Evolutionary conservation across 2,113 vertebrate species (phyloP), one percentile per base, ranked within the genome.

Genomic region (Amazona vittata): DNA sequence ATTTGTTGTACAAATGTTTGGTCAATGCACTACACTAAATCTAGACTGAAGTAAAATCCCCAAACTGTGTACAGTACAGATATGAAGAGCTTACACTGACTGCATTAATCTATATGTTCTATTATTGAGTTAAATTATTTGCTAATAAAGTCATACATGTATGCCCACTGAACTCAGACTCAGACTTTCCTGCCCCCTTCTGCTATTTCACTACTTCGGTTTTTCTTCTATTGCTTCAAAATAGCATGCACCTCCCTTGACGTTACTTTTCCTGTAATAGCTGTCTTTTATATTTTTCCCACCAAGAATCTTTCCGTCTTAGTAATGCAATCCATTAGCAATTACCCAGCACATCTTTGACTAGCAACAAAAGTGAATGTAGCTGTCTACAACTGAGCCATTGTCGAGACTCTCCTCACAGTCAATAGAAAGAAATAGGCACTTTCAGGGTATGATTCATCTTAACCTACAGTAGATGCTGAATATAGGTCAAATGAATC

Each of bases 401-500:
- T 83, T 96, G 53, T 81, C 6, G 4, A 90, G 67, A 28, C 6
- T 84, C 31, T 91, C 60, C 41, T 90, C 62, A 41, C 3, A 88
- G n/a, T 47, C 63, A 88, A 41, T 33, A 81, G 67, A 73, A 94
- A 93, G 62, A 92, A 94, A 90, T 3, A 57, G 37, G 39, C 44
- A 69, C 24, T 86, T 90, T 70, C 49, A 80, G 49, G 10, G 24
- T 80, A 62, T 88, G 75, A 88, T 65, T 93, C 79, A 86, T 69
- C 53, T 88, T 94, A 93, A 83, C 53, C 59, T 90, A 31, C 39
- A 31, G 71, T 29, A 90, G 63, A 74, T 31, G 57, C 5, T 59
- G 83, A 80, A 80, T 88, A 88, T 33, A 74, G 79, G 90, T 92
- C 90, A 90, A 68, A 57, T 83, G 49, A 92, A 95, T 92, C 75